A percentile compares a stretch with the other conserved stretches of the same genome.
Conservation (phyloP, 2,888 invertebrate species). For the Pardosa pseudoannulata region DNA sequence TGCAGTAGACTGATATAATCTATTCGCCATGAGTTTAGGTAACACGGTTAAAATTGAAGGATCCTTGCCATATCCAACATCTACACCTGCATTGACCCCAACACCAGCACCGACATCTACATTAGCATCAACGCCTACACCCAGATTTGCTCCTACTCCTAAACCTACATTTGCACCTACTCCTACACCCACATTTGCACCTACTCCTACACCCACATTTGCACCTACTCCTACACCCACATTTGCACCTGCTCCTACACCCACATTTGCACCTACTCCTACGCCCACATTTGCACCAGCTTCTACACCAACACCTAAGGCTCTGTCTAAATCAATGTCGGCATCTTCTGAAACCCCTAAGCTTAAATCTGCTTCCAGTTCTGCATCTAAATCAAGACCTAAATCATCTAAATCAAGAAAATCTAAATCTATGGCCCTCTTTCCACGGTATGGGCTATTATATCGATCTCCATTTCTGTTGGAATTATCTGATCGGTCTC, state of each 20-base stretch:
- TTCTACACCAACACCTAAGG: too few relatives aligned
- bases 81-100: too few relatives aligned
- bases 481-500: too few relatives aligned
- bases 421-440: too few relatives aligned
- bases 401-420: too few relatives aligned
- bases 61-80: too few relatives aligned
- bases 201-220: constrained; percentile 1
- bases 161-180: constrained; percentile 10
- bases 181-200: constrained; percentile 25
- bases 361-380: too few relatives aligned
- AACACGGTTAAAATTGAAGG: constrained; percentile 9
- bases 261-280: background rate
- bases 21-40: constrained; percentile 30
- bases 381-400: too few relatives aligned
- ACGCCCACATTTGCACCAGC: background rate
- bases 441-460: too few relatives aligned
- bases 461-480: too few relatives aligned
- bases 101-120: background rate
- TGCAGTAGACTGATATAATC: constrained; percentile 36
- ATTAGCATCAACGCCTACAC: constrained; percentile 8
- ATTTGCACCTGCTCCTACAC: background rate
- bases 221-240: background rate
- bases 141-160: background rate
- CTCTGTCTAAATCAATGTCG: too few relatives aligned
- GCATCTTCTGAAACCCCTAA: too few relatives aligned